Base-by-base conservation (phyloP, 2,888 invertebrate species). In the Drosophila hamatofila region DNA sequence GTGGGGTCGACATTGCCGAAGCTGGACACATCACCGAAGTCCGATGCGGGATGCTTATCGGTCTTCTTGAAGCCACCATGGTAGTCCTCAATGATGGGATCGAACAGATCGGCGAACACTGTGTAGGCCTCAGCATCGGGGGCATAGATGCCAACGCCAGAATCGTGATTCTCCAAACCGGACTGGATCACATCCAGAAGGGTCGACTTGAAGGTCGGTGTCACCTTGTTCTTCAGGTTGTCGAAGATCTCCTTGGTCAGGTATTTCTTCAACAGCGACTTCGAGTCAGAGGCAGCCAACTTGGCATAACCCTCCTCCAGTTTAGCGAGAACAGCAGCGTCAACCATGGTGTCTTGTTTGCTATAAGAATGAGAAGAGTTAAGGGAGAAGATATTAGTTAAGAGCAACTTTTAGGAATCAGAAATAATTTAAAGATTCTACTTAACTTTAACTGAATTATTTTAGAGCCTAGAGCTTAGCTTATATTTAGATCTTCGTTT, bases 81-180 rank as follows among this genome's bases (percentile, higher is more conserved):
- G 95, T 98, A 98, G 93, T 98, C 98, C 93, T 98, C 98, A 93
- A 99, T 99, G 94, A 99, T 97, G 93, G 98, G 98, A 94, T 99
- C 98, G 94, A 99, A 99, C 84, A 99, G 95, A 66, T 97, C 97
- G 78, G 97, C 95, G 93, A 99, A 99, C 64, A 96, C 95, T 88
- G 96, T 96, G 95, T 99, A 99, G 63, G 98, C 93, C 93, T 99
- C 98, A 78, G 98, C 98, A 93, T 99, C 99, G 71, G 98, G 98
- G 68, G 99, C 99, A 93, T 99, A 99, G 94, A 99, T 97, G 93
- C 99, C 98, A 78, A 98, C 97, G 91, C 98, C 98, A 80, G 98
- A 98, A 94, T 99, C 98, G 93, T 96, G 96, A 94, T 99, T 99
- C 94, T 98, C 98, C 92, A 98, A 94, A 97, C 98, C 99, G 89